These are phyloP conservation scores for Actenoides hombroni DNA, from an alignment of 2,113 vertebrate species.

Conservation along the genomic window DNA sequence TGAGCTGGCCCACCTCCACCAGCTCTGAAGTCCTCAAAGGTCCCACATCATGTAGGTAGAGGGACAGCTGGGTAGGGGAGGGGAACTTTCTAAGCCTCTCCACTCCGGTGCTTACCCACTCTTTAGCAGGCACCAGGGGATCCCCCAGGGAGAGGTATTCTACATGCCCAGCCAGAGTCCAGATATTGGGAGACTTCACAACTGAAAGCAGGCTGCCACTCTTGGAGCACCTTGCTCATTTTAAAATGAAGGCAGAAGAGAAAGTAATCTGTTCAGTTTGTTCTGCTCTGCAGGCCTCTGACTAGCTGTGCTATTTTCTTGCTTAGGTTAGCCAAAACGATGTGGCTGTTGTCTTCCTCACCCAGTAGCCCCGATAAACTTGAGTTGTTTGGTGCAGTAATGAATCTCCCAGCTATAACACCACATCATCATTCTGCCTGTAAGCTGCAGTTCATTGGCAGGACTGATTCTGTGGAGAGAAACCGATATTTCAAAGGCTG, in stretches of 20 bases:
- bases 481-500: background rate
- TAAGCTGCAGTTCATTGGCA: background rate
- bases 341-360: background rate
- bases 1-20: background rate
- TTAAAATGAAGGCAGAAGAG: background rate
- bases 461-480: background rate
- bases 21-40: background rate
- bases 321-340: background rate
- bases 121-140: background rate
- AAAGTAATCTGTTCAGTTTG: background rate
- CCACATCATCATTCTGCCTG: background rate
- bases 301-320: background rate
- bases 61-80: background rate
- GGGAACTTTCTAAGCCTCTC: background rate
- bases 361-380: background rate
- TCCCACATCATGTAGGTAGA: background rate
- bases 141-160: background rate
- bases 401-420: background rate
- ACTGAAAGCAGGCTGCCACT: background rate
- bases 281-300: background rate
- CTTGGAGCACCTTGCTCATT: background rate
- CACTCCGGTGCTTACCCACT: background rate
- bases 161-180: background rate
- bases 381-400: background rate
- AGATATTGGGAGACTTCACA: background rate